Base-by-base conservation (phyloP, 2,888 invertebrate genomes). In the Aspidiotus destructor region DNA sequence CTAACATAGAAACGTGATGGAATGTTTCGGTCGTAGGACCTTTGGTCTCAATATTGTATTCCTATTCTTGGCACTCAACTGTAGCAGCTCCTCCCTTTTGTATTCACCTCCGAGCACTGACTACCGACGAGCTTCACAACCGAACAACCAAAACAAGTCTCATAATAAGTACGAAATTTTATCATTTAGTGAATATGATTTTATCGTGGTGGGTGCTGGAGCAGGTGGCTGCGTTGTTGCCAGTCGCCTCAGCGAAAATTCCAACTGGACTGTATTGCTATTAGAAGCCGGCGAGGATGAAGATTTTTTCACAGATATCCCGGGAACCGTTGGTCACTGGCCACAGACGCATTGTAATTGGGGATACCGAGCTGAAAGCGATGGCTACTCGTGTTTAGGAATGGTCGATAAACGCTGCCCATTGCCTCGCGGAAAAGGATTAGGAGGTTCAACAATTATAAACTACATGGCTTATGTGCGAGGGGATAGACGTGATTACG, bases 171-270 rank as follows among this genome's bases (percentile, higher is more conserved):
- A 28, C 28, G 5, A 28, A 5, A 3, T 28, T 28, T 3, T 5
- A 3, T 28, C 28, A 28, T 41, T 71, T 71, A 54, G 28, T 28
- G 72, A 73, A 57, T 75, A 74, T 70, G 75, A 75, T 70, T 75
- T 74, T 71, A 72, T 75, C 52, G 72, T 75, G 1, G 71, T 88
- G 0, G 87, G 88, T 0, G 85, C 85, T 0, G 87, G 88, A 0
- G 83, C 86, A 0, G 84, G 85, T 0, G 89, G 89, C 0, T 83
- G 86, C 0, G 85, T 84, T 0, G 74, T 89, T 10, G 88, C 88
- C 0, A 83, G 86, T 73, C 80, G 89, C 1, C 78, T 89, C 0
- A 81, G 85, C 0, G 87, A 88, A 77, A 82, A 80, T 65, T 75
- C 77, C 7, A 75, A 83, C 53, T 82, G 82, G 81, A 83, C 79